Conservation (phyloP, 2,113 vertebrate genomes). For the Zosterops japonicus region DNA sequence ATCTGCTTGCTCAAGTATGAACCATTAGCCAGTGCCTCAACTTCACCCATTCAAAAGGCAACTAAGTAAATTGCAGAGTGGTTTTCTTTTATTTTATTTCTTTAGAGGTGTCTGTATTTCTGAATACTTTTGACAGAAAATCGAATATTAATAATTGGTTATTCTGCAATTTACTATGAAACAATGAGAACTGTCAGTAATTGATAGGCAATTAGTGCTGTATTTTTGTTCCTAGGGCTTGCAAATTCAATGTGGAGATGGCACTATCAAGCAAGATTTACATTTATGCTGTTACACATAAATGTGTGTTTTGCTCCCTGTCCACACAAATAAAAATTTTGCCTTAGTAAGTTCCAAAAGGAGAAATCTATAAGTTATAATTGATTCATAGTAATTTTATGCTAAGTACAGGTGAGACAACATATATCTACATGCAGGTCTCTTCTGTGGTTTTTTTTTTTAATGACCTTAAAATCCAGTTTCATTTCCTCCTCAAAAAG, state of each 20-base stretch:
- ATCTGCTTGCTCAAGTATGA: background rate
- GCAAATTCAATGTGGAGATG: background rate
- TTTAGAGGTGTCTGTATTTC: background rate
- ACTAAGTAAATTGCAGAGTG: background rate
- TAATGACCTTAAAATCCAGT: background rate
- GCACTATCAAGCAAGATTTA: background rate
- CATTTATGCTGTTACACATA: background rate
- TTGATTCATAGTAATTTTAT: background rate
- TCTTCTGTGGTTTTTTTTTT: background rate
- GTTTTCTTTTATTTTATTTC: background rate
- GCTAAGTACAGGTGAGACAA: background rate
- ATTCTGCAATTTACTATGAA: background rate
- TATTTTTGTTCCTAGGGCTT: background rate
- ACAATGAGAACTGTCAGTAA: background rate
- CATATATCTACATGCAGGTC: background rate
- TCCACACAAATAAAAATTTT: background rate
- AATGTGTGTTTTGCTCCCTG: background rate
- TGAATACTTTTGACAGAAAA: background rate
- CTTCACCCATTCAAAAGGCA: background rate
- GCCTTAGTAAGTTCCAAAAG: background rate
- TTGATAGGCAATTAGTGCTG: background rate
- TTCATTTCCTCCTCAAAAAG: background rate
- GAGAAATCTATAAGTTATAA: background rate
- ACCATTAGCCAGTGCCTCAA: background rate
- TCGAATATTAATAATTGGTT: background rate